Evolutionary conservation across 2,888 invertebrate genomes (phyloP).

Genomic region (Leucania comma): DNA sequence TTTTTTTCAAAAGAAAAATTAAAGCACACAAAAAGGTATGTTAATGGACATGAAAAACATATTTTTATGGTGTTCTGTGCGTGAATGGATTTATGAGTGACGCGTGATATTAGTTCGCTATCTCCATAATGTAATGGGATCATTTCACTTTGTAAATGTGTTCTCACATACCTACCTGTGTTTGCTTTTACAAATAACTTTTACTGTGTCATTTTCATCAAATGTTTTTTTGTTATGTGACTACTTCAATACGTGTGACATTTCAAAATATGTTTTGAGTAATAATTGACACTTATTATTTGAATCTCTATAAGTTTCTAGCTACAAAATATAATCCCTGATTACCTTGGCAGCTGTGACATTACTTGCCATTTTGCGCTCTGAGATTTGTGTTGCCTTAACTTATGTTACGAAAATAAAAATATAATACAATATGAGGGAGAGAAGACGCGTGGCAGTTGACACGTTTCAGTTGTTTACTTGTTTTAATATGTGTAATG

Average conservation of each 20-base stretch:
- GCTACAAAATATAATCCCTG: slow-evolving; percentile 44
- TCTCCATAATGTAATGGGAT: slow-evolving; percentile 78
- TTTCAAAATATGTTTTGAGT: neutral
- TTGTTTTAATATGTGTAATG: slow-evolving; percentile 6
- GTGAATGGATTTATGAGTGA: slow-evolving; percentile 64
- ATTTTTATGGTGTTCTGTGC: slow-evolving; percentile 58
- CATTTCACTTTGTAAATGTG: slow-evolving; percentile 56
- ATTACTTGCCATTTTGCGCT: slow-evolving; percentile 15
- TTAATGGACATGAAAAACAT: slow-evolving; percentile 7
- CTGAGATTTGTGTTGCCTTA: slow-evolving; percentile 1
- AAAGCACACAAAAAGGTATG: neutral
- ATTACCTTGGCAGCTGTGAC: slow-evolving; percentile 31
- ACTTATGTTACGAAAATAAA: slow-evolving; percentile 16
- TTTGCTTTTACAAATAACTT: slow-evolving; percentile 28
- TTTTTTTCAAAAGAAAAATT: too few relatives aligned
- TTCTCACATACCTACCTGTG: slow-evolving; percentile 11
- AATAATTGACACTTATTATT: slow-evolving; percentile 1
- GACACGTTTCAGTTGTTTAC: slow-evolving; percentile 39
- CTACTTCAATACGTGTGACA: neutral
- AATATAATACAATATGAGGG: slow-evolving; percentile 17
- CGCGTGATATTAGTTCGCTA: slow-evolving; percentile 67
- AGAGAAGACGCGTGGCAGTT: slow-evolving; percentile 32
- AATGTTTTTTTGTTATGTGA: neutral
- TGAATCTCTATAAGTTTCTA: slow-evolving; percentile 56
- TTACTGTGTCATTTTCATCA: neutral